A percentile compares a stretch with the other conserved stretches of the same genome.
These are phyloP conservation scores for Charanyca ferruginea DNA, from an alignment of 2,888 invertebrate genomes.

Conservation along the genomic window DNA sequence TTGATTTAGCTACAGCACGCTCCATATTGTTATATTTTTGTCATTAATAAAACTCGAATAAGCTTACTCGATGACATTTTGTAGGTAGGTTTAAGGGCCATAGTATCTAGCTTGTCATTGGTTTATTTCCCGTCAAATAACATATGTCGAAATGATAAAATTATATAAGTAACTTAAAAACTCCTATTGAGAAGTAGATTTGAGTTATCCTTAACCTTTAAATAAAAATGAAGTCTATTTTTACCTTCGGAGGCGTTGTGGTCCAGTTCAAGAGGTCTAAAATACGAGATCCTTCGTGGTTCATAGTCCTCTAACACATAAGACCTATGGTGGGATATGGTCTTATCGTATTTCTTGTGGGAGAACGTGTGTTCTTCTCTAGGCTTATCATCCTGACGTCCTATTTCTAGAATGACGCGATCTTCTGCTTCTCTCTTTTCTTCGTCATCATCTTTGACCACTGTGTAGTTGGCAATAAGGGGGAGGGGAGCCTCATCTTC, in stretches of 20 bases:
- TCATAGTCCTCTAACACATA: constrained; percentile 88
- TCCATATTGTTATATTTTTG: no score
- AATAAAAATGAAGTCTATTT: neutral
- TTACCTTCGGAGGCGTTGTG: constrained; percentile 78
- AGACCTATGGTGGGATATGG: constrained; percentile 87
- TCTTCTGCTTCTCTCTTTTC: constrained; percentile 84
- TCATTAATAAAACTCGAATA: no score
- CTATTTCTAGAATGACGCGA: constrained; percentile 88
- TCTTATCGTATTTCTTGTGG: constrained; percentile 89
- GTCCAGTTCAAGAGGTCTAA: constrained; percentile 84
- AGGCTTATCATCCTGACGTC: constrained; percentile 86
- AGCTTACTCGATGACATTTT: no score
- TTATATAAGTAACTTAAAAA: no score
- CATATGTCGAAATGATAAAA: no score
- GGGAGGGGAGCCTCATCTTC: constrained; percentile 85
- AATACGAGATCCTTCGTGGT: constrained; percentile 80
- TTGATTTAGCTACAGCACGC: neutral
- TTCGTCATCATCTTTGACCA: constrained; percentile 82
- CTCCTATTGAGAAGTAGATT: no score
- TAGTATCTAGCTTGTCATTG: no score
- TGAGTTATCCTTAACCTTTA: no score
- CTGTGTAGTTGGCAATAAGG: constrained; percentile 83
- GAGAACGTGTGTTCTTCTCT: constrained; percentile 87
- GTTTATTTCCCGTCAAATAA: no score
- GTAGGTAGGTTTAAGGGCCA: no score